Evolutionary conservation across 2,888 invertebrate genomes (phyloP), one percentile per base, ranked within the genome.

Genomic region (Thereva unica): DNA sequence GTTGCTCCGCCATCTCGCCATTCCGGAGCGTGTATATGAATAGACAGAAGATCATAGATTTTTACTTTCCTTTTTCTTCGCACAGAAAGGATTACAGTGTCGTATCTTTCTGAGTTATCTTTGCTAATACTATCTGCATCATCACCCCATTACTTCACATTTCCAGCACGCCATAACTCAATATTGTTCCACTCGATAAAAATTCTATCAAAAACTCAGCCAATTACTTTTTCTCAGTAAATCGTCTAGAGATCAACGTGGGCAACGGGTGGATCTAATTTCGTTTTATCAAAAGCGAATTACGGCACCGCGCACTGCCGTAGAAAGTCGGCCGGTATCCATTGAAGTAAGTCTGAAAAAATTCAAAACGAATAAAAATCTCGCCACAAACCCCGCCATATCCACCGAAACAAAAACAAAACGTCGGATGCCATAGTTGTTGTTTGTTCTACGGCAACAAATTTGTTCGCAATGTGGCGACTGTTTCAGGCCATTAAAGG

Each of bases 401-500:
- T 40, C 5, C n/a, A 37, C 38, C 23, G 6, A 35, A 40, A 52
- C 8, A 35, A 34, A 52, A 5, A 8, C 35, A 44, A 59, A 49
- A 59, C 59, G 38, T 37, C 35, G 23, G 23, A 23, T 23, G 23
- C 23, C 23, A 23, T 23, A 23, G 23, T 23, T 23, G 34, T 50
- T 38, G 34, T 70, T 71, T 70, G 68, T 69, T 70, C 61, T 70
- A 67, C 64, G 68, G 67, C 72, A 68, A 73, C 75, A 79, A 79
- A 78, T 80, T 77, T 76, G 75, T 75, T 73, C 76, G 76, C 78
- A 76, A 77, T 77, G 76, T 77, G 75, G 72, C 73, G 74, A 75
- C 76, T 75, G 73, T 71, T 74, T 74, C 76, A 69, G 68, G 45
- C 68, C 71, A 71, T 71, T 71, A 63, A 71, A 35, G 44, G 52